Evolutionary conservation across 1,140 invertebrate species (phyloP), one percentile per base, ranked within the genome.

Genomic region (Homalodisca vitripennis): DNA sequence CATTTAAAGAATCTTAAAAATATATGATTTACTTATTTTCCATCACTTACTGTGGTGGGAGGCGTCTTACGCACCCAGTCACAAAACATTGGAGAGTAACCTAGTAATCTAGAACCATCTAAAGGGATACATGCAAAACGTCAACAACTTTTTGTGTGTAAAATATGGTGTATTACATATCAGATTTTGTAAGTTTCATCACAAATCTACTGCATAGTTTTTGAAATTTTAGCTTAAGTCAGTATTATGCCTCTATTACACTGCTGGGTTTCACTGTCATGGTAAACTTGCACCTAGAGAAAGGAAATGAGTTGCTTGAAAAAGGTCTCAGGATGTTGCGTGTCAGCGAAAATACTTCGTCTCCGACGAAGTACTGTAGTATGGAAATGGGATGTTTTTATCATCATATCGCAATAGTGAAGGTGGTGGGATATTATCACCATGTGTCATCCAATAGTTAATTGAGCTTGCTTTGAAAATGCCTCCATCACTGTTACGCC

Each of bases 321-420:
- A 74, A 78, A 30, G 77, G 75, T 67, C 73, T 71, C 76, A 79
- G 71, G 53, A 79, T 17, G 68, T 78, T 67, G 31, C 51, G 53
- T 22, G 68, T 34, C 31, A 79, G 69, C 34, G 76, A 73, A 71
- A 78, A 77, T 1, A 75, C 76, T 71, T 77, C 76, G 71, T 78
- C 74, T 48, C 60, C 75, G 17, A 77, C 66, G 66, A 78, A 73
- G 67, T 55, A n/a, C n/a, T n/a, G n/a, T n/a, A 69, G 69, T 70
- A 71, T 32, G 75, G 73, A 24, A 75, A 68, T 1, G 30, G 20
- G 60, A 48, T 51, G n/a, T 63, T 51, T 20, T 66, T 73, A 12
- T 32, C 34, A 66, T 70, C 63, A 14, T 69, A n/a, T 20, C 68
- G 74, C 24, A 77, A 64, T 48, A 73, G 75, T n/a, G 72, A 57